These are phyloP conservation scores for Folsomia manolachei DNA, from an alignment of 2,888 invertebrate species.

Conservation along the genomic window DNA sequence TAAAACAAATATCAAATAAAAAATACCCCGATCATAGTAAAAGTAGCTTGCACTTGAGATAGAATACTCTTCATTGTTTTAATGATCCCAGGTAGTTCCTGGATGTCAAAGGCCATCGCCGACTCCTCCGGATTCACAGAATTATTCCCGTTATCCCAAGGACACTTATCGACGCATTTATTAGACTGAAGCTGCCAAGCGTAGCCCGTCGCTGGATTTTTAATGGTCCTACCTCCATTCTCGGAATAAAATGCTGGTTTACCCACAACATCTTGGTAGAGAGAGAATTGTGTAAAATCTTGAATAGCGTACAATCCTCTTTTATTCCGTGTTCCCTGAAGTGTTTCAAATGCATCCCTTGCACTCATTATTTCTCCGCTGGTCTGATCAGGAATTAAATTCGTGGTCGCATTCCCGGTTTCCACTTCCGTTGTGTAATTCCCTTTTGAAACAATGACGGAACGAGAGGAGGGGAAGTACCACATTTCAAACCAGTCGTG, in stretches of 20 bases:
- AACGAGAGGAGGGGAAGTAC: slow-evolving; percentile 31
- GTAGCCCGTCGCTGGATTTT: slow-evolving; percentile 37
- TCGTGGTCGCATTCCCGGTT: slow-evolving; percentile 29
- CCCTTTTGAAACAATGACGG: slow-evolving; percentile 30
- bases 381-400: slow-evolving; percentile 31
- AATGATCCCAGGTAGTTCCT: slow-evolving; percentile 27
- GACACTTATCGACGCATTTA: slow-evolving; percentile 31
- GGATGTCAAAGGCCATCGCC: slow-evolving; percentile 36
- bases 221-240: slow-evolving; percentile 15
- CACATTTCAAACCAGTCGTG: slow-evolving; percentile 35
- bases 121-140: slow-evolving; percentile 33
- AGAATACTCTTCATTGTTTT: slow-evolving; percentile 32
- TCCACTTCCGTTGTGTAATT: slow-evolving; percentile 16
- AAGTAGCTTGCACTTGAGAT: slow-evolving; percentile 29
- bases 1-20: too few species aligned
- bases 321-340: slow-evolving; percentile 27
- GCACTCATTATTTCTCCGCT: slow-evolving; percentile 27
- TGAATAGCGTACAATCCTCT: slow-evolving; percentile 26
- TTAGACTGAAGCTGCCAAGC: slow-evolving; percentile 30
- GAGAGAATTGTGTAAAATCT: slow-evolving; percentile 28
- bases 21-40: slow-evolving; percentile 38
- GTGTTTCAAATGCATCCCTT: slow-evolving; percentile 26
- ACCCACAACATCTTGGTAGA: slow-evolving; percentile 30
- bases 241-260: slow-evolving; percentile 36
- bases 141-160: slow-evolving; percentile 37